A percentile compares a stretch with the other conserved stretches of the same genome.
These are phyloP conservation scores for Polypedilum pembai DNA, from an alignment of 1,140 invertebrate species.

Conservation along the genomic window DNA sequence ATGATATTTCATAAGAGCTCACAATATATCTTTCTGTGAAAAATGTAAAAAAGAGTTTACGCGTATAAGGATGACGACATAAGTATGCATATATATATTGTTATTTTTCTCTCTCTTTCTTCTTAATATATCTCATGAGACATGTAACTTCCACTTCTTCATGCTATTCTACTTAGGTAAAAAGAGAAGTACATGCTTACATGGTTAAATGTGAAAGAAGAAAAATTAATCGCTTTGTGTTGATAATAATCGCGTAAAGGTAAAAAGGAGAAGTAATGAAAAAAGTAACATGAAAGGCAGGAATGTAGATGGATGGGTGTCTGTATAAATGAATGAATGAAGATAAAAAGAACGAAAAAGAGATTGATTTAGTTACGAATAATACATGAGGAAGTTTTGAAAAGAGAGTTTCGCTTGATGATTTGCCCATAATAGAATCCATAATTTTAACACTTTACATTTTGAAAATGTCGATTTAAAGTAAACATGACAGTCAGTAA, in stretches of 20 bases:
- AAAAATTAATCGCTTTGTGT: background rate
- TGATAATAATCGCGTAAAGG: background rate
- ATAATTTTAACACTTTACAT: background rate
- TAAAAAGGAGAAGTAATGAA: background rate
- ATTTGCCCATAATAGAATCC: background rate
- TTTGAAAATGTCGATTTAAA: background rate
- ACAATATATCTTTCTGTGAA: background rate
- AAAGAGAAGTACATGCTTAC: no score
- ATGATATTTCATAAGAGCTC: background rate
- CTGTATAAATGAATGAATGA: background rate
- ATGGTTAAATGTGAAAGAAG: no score
- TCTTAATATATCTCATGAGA: background rate
- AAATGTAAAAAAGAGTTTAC: background rate
- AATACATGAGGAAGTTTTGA: background rate
- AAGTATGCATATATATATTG: background rate
- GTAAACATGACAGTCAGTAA: background rate
- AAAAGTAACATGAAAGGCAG: background rate
- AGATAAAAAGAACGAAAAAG: background rate
- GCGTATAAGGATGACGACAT: background rate
- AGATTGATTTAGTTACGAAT: constrained; percentile 18
- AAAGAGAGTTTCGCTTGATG: background rate
- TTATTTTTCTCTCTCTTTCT: background rate
- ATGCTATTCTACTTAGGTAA: background rate
- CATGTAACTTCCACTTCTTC: background rate
- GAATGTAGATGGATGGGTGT: background rate